A percentile compares a stretch with the other conserved stretches of the same genome.
These are phyloP conservation scores for Pontoporia blainvillei DNA, from an alignment of 2,113 vertebrate species.

Conservation along the genomic window DNA sequence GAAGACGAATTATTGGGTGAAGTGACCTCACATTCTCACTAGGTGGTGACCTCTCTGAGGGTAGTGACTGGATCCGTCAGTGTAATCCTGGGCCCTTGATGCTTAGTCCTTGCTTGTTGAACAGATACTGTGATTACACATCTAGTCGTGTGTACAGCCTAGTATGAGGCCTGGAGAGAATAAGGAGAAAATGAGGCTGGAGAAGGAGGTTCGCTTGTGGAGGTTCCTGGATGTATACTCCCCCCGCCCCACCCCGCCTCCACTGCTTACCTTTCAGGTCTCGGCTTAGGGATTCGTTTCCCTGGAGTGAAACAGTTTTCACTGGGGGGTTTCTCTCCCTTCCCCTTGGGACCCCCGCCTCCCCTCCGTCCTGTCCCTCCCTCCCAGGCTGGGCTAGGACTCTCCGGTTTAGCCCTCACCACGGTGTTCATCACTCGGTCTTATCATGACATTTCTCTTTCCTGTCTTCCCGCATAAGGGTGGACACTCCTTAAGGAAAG, in stretches of 20 bases:
- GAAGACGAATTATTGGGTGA: not conserved
- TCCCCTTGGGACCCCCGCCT: not conserved
- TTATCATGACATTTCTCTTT: not conserved
- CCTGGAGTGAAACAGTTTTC: not conserved
- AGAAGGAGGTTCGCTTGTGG: too few species aligned
- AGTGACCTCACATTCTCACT: not conserved
- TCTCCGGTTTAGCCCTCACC: not conserved
- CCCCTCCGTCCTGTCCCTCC: not conserved
- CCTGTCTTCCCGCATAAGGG: not conserved
- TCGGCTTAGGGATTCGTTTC: not conserved
- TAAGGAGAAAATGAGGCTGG: not conserved
- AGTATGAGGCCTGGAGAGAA: not conserved
- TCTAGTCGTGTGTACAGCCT: not conserved
- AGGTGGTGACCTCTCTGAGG: not conserved
- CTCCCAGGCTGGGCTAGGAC: not conserved
- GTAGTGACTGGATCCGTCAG: not conserved
- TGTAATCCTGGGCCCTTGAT: not conserved
- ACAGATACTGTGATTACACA: too few species aligned
- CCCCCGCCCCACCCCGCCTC: not conserved
- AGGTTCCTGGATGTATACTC: not conserved
- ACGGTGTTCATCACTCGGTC: not conserved
- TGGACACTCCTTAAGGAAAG: not conserved
- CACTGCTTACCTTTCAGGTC: too few species aligned
- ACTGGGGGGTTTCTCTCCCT: not conserved
- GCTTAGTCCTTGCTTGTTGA: not conserved